Evolutionary conservation across 2,113 vertebrate species (phyloP).

Genomic region (Miniopterus natalensis): DNA sequence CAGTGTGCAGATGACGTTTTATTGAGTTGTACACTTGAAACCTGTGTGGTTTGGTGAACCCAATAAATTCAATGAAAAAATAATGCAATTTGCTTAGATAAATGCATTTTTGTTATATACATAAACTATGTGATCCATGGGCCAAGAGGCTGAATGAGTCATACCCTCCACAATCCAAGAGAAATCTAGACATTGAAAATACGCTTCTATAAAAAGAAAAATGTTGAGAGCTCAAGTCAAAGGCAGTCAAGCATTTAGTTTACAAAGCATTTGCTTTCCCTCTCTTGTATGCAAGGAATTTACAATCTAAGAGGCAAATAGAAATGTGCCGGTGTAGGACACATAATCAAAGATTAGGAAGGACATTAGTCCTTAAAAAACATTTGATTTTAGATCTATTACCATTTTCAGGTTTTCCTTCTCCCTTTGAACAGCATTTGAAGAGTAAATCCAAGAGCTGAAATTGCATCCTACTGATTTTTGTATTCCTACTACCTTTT

Average conservation of each 20-base stretch:
- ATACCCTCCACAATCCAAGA: neutral
- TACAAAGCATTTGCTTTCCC: neutral
- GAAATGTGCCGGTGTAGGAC: neutral
- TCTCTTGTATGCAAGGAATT: neutral
- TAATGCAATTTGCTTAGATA: neutral
- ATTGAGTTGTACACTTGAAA: neutral
- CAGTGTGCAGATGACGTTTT: neutral
- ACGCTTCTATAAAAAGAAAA: neutral
- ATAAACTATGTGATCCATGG: neutral
- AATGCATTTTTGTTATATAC: neutral
- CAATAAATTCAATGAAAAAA: neutral
- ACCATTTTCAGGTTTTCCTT: neutral
- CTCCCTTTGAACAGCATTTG: neutral
- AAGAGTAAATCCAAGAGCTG: neutral
- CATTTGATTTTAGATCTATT: neutral
- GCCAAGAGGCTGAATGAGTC: neutral
- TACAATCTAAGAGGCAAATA: neutral
- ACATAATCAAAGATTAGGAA: neutral
- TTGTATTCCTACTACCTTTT: neutral
- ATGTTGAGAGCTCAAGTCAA: neutral
- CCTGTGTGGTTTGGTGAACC: neutral
- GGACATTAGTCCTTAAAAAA: neutral
- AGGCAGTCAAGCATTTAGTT: neutral
- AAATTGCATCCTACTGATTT: conserved; percentile 27
- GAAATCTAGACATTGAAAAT: neutral